A percentile compares a stretch with the other conserved stretches of the same genome.
Conservation (phyloP, 2,797 vertebrate genomes). For the Alectoris magna region DNA sequence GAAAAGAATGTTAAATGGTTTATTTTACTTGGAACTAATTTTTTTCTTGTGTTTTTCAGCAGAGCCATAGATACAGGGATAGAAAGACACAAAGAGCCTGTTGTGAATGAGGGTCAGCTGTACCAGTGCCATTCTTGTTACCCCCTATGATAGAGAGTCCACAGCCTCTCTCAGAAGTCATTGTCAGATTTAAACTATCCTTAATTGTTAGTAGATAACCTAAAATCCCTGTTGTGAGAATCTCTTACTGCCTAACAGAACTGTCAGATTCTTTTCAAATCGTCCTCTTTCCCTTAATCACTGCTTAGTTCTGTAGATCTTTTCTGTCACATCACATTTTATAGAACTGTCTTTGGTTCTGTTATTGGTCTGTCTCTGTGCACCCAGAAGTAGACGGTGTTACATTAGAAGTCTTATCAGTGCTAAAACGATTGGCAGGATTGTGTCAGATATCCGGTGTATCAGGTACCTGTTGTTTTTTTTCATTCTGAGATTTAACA, state of each 20-base stretch:
- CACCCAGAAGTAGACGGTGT: background rate
- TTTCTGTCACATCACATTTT: background rate
- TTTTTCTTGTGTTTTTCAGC: background rate
- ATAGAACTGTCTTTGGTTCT: background rate
- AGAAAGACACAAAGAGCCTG: background rate
- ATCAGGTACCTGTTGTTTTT: background rate
- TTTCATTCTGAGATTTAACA: background rate
- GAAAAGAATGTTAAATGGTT: constrained; percentile 41
- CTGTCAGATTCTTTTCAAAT: background rate
- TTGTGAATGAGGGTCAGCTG: background rate
- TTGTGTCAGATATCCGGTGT: background rate
- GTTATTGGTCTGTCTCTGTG: background rate
- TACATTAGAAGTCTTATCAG: background rate
- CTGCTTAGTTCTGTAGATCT: background rate
- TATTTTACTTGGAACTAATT: constrained; percentile 7
- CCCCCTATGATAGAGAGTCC: background rate
- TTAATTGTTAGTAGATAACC: background rate
- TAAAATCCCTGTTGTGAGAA: background rate
- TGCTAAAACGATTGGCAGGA: background rate
- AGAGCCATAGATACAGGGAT: background rate
- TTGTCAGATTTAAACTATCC: background rate
- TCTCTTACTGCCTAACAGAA: background rate
- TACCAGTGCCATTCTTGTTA: background rate
- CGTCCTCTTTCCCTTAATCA: background rate
- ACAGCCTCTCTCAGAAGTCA: background rate